These are phyloP conservation scores for Myiozetetes cayanensis DNA, from an alignment of 2,113 vertebrate genomes.

Conservation along the genomic window DNA sequence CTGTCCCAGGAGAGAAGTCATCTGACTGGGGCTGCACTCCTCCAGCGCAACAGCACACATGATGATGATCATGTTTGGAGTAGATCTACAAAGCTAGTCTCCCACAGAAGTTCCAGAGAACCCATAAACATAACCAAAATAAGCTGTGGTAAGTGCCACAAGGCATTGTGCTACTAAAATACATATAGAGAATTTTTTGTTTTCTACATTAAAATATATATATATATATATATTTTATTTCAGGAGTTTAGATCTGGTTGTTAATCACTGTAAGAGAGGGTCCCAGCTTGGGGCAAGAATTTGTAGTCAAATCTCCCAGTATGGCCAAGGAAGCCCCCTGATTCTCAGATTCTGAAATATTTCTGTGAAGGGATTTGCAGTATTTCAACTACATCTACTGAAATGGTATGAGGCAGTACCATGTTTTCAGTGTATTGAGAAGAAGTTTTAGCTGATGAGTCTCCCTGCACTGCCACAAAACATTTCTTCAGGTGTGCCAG, in stretches of 20 bases:
- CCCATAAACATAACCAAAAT: neutral
- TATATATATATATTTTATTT: neutral
- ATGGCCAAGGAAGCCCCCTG: neutral
- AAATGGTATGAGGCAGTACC: neutral
- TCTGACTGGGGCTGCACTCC: neutral
- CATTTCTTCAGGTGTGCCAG: neutral
- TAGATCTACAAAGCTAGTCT: neutral
- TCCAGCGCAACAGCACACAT: fast-evolving
- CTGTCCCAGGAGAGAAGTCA: neutral
- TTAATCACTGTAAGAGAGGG: neutral
- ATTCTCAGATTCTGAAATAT: neutral
- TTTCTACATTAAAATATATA: neutral
- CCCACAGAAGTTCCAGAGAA: neutral
- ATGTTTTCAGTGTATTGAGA: neutral
- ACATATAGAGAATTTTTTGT: neutral
- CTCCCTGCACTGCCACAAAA: neutral
- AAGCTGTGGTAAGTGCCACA: neutral
- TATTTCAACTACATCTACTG: neutral
- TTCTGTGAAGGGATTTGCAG: neutral
- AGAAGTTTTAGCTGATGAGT: neutral
- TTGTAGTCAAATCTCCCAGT: neutral
- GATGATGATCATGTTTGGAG: neutral
- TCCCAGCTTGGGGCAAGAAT: neutral
- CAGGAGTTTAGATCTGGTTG: neutral
- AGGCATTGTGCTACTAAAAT: neutral